phyloP scores from a whole-genome alignment of 2,888 invertebrate species.

The Eupithecia exiguata region DNA sequence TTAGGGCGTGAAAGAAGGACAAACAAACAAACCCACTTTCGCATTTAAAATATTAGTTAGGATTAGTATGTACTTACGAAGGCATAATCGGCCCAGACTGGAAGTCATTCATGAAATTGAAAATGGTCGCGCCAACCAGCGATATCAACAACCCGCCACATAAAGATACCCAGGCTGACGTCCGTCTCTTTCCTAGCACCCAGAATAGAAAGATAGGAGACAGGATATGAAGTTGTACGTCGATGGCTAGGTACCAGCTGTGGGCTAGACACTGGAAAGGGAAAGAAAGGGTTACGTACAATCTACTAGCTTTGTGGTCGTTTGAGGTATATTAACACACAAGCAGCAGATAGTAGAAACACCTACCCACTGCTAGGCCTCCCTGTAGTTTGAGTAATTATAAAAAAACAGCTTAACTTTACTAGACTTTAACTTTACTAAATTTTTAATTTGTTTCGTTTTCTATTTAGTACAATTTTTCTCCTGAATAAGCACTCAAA shows the following conservation, averaged over 20 bases:
- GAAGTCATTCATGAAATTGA: constrained; percentile 57
- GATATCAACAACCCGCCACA: constrained; percentile 46
- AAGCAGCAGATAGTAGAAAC: no score
- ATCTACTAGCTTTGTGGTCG: no score
- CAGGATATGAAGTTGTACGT: constrained; percentile 67
- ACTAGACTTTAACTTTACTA: no score
- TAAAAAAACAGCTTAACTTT: no score
- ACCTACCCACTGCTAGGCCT: no score
- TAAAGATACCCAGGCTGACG: constrained; percentile 58
- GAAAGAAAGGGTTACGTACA: not conserved
- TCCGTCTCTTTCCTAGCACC: constrained; percentile 54
- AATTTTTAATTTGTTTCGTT: no score
- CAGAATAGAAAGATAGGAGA: constrained; percentile 67
- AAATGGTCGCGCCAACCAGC: constrained; percentile 53
- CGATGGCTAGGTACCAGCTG: constrained; percentile 71
- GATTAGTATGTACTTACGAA: constrained; percentile 54
- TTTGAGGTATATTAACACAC: no score
- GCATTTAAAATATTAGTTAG: not conserved
- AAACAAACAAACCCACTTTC: no score
- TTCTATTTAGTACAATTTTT: no score
- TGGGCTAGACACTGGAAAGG: constrained; percentile 63
- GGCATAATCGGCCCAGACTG: constrained; percentile 49
- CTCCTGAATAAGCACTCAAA: no score
- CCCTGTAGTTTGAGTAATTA: no score
- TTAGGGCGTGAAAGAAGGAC: no score